Conservation (phyloP, 2,888 invertebrate species). For the Scelioninae gen. 2 region DNA sequence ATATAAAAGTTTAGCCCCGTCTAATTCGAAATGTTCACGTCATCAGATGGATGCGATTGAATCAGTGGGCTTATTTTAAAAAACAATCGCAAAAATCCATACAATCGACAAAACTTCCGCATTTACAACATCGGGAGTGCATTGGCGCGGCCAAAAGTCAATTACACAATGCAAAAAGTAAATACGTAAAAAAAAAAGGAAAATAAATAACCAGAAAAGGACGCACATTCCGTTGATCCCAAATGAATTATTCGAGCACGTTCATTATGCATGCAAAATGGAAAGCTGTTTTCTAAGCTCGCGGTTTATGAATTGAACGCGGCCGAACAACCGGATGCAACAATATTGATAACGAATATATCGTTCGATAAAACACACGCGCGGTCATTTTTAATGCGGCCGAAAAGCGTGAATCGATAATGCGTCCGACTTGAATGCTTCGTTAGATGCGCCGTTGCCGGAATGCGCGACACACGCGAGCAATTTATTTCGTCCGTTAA, state of each 20-base stretch:
- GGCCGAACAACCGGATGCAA: slow-evolving; percentile 27
- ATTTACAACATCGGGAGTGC: slow-evolving; percentile 8
- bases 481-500: slow-evolving; percentile 42
- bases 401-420: slow-evolving; percentile 48
- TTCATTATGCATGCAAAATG: slow-evolving; percentile 40
- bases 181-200: slow-evolving; percentile 13
- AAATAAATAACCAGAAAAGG: not conserved
- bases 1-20: too few species aligned
- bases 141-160: slow-evolving; percentile 18
- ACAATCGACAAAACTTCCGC: slow-evolving; percentile 12
- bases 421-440: slow-evolving; percentile 36
- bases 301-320: slow-evolving; percentile 39
- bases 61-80: slow-evolving; percentile 21
- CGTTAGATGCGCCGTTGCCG: slow-evolving; percentile 26
- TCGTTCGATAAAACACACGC: slow-evolving; percentile 19
- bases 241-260: slow-evolving; percentile 24
- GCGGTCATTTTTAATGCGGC: slow-evolving; percentile 47
- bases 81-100: slow-evolving; percentile 26
- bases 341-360: slow-evolving; percentile 44
- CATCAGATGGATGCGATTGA: too few species aligned
- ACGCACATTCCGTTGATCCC: slow-evolving; percentile 17
- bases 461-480: slow-evolving; percentile 31
- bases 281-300: slow-evolving; percentile 42
- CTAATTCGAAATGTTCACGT: too few species aligned
- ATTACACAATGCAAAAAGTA: slow-evolving; percentile 10